Conservation (phyloP, 2,113 vertebrate genomes). For the Oncorhynchus mykiss region DNA sequence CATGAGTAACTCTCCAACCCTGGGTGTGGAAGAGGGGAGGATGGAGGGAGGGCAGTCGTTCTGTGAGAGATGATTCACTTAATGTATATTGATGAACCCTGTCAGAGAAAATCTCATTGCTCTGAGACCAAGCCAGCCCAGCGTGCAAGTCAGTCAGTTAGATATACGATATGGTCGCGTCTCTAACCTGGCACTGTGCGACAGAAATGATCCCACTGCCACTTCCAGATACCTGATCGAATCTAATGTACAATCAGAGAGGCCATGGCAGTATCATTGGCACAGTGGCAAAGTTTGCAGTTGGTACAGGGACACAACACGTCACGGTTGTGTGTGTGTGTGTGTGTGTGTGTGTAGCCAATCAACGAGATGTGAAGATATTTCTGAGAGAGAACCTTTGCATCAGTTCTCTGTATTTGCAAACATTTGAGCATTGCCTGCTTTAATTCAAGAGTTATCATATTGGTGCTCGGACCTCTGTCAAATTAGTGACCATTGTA, state of each 20-base stretch:
- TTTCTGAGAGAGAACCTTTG: not conserved
- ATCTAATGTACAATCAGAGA: not conserved
- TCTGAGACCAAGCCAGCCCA: slow-evolving; percentile 17
- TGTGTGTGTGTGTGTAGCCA: not conserved
- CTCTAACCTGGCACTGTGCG: not conserved
- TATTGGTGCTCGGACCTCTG: not conserved
- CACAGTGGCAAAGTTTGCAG: not conserved
- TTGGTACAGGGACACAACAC: not conserved
- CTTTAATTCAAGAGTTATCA: slow-evolving; percentile 38
- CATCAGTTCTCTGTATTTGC: no score
- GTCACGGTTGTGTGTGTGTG: no score
- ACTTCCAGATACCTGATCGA: slow-evolving; percentile 17
- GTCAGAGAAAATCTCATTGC: slow-evolving; percentile 44
- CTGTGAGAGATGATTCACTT: slow-evolving; percentile 48
- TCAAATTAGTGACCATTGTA: slow-evolving; percentile 33
- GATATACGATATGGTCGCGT: not conserved
- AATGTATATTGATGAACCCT: slow-evolving; percentile 60
- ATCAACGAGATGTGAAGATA: not conserved
- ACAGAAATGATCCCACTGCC: slow-evolving; percentile 11
- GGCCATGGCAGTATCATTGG: not conserved
- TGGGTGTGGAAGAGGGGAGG: not conserved
- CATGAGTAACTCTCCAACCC: not conserved
- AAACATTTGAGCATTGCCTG: slow-evolving; percentile 13
- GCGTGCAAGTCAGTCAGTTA: not conserved
- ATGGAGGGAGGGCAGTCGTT: not conserved